These are phyloP conservation scores for Oncopeltus fasciatus DNA, from an alignment of 1,140 invertebrate genomes.

Conservation along the genomic window DNA sequence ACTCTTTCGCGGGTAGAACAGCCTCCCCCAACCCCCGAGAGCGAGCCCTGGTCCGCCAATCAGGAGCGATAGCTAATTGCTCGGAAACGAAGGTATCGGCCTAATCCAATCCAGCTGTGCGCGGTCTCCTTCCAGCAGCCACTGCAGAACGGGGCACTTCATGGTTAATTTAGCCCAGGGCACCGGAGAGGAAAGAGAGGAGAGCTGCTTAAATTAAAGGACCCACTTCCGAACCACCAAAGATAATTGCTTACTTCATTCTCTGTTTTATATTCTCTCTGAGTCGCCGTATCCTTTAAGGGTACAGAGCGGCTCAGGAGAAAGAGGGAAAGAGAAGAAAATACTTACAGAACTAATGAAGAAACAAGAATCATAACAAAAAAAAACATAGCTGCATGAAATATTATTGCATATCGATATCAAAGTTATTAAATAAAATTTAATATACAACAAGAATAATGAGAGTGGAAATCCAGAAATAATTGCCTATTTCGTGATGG, in stretches of 20 bases:
- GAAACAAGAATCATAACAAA: too few relatives aligned
- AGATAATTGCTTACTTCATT: constrained; percentile 5
- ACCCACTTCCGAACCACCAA: constrained; percentile 1
- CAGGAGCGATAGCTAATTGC: constrained; percentile 4
- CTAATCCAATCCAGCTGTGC: constrained; percentile 1
- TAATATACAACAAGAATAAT: too few relatives aligned
- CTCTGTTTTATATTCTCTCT: constrained; percentile 2
- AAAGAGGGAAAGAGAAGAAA: background rate
- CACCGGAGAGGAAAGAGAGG: background rate
- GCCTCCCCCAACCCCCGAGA: too few relatives aligned
- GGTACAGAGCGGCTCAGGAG: background rate
- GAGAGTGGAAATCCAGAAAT: too few relatives aligned
- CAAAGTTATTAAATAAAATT: too few relatives aligned
- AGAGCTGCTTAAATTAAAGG: constrained; percentile 5
- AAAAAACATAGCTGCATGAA: too few relatives aligned
- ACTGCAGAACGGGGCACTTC: too few relatives aligned
- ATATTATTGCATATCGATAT: too few relatives aligned
- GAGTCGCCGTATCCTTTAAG: constrained; percentile 2
- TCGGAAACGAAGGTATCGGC: background rate
- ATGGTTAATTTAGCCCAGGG: background rate
- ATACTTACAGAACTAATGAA: too few relatives aligned
- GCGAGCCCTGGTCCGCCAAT: background rate
- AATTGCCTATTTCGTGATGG: too few relatives aligned
- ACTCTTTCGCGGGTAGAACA: background rate
- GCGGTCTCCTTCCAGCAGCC: background rate